Evolutionary conservation across 2,797 vertebrate genomes (phyloP), one percentile per base, ranked within the genome.

Genomic region (Leontocebus nigricollis): DNA sequence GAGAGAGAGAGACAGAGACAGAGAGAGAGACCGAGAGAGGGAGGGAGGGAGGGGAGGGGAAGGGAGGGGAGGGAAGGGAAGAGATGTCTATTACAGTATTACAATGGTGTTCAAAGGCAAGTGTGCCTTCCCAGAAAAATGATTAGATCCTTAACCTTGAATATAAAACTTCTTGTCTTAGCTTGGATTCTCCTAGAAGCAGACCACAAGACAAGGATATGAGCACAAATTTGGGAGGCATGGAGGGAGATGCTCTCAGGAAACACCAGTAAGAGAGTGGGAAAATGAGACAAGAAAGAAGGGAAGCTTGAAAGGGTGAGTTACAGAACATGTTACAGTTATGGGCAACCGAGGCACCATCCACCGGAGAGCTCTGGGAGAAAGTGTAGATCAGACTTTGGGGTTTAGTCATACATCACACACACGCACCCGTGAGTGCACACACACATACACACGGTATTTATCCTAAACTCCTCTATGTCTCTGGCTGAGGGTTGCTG

Each of bases 61-160:
- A 4, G 26, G 27, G 4, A 26, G 24, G 10, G 26, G 26, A 59
- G 0, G 26, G 11, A 9, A 61, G 59, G 59, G 13, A 30, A 61
- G 27, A 26, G 13, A 61, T 3, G 61, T 81, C 22, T 55, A 39
- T 39, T 39, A 36, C 7, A 39, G 20, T 72, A 83, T 76, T 83
- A 84, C 61, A 20, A 46, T 70, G 30, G n/a, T 90, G 50, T 44
- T 94, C 83, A 89, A 92, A 95, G 48, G 48, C 19, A 57, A 41
- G 20, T 72, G 24, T 87, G 27, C 14, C 50, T 92, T 97, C 75
- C 93, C 76, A 88, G 80, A 48, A 88, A 96, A 89, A 94, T 41
- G 79, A 73, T 76, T 82, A 93, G 80, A 84, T 80, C 80, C 22
- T 76, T 94, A 91, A 77, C 83, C 39, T 67, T 92, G 84, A 89